These are phyloP conservation scores for Crax fasciolata DNA, from an alignment of 2,797 vertebrate species.

Conservation along the genomic window DNA sequence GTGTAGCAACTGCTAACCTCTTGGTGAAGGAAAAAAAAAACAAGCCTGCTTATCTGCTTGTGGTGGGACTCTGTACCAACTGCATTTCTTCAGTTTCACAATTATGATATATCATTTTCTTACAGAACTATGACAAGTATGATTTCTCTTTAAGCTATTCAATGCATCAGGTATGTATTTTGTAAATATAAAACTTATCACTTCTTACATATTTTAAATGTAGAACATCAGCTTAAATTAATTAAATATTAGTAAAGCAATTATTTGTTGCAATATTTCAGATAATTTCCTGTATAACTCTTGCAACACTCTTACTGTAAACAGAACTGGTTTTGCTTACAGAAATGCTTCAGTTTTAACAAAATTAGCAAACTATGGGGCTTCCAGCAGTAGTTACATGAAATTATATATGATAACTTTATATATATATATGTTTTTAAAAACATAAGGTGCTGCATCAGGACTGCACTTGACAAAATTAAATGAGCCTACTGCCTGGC, in stretches of 20 bases:
- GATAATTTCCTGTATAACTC: not conserved
- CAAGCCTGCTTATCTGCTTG: constrained; percentile 75
- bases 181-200: constrained; percentile 34
- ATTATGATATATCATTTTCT: constrained; percentile 53
- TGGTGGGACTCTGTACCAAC: constrained; percentile 14
- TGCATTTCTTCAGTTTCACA: not conserved
- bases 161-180: constrained; percentile 39
- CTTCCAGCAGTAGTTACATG: not conserved
- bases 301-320: not conserved
- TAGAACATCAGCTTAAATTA: not conserved
- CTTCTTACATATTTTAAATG: constrained; percentile 32
- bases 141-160: not conserved
- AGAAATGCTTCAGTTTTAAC: not conserved
- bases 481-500: not conserved
- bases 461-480: not conserved
- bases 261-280: not conserved
- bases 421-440: not conserved
- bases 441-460: not conserved
- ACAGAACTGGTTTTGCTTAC: not conserved
- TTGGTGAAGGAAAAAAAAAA: constrained; percentile 79
- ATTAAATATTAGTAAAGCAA: not conserved
- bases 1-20: constrained; percentile 84
- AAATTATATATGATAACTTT: not conserved
- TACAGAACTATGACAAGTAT: constrained; percentile 15
- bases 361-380: not conserved